A percentile compares a stretch with the other conserved stretches of the same genome.
Conservation (phyloP, 2,113 vertebrate species). For the Daphoenositta chrysoptera region DNA sequence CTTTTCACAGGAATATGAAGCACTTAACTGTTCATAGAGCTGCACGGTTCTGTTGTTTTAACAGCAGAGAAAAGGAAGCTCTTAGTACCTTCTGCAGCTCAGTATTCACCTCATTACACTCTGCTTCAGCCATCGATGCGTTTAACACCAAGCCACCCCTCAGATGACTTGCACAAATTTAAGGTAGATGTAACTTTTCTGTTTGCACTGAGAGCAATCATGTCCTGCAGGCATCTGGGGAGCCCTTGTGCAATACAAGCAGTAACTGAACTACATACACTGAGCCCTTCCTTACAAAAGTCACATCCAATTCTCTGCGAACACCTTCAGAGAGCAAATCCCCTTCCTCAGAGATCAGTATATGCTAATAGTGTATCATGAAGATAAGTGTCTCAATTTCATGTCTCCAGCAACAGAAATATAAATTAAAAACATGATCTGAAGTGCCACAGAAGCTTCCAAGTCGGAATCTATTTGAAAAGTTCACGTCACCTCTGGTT, state of each 20-base stretch:
- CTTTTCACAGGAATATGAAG: background rate
- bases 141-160: background rate
- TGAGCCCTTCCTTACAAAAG: background rate
- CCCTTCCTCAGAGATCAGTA: background rate
- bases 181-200: background rate
- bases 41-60: background rate
- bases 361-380: background rate
- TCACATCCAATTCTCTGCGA: background rate
- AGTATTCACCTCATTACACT: background rate
- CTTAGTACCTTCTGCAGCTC: background rate
- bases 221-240: background rate
- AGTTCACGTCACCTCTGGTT: constrained; percentile 11
- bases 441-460: background rate
- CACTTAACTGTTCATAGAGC: background rate
- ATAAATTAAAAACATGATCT: background rate
- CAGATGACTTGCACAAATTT: background rate
- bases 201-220: background rate
- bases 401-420: background rate
- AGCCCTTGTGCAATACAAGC: background rate
- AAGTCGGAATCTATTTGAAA: background rate
- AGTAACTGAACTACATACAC: background rate
- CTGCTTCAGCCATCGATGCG: background rate
- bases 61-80: background rate
- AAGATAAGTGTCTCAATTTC: background rate
- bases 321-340: background rate